Percentiles rank a stretch among this genome's conserved stretches.
Conservation (phyloP, 2,888 invertebrate species). For the Nemurella pictetii region DNA sequence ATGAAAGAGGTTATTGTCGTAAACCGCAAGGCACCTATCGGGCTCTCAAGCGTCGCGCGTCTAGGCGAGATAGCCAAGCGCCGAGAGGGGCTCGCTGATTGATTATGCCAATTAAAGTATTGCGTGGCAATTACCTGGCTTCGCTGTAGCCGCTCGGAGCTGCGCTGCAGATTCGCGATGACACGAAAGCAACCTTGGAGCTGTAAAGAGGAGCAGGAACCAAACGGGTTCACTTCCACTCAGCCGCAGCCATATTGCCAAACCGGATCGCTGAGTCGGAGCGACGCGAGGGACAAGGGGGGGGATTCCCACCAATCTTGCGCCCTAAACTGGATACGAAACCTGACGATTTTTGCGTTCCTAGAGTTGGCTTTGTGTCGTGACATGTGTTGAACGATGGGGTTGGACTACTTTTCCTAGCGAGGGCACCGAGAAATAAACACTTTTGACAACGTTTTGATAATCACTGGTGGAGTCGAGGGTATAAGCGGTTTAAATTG, state of each 20-base stretch:
- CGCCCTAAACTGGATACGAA: neutral
- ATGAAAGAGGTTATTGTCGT: neutral
- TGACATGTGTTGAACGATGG: neutral
- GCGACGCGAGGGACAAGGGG: neutral
- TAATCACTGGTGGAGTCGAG: too few relatives aligned
- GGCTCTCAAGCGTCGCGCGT: neutral
- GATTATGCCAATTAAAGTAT: neutral
- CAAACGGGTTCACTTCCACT: neutral
- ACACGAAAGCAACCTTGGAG: neutral
- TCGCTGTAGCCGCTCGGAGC: neutral
- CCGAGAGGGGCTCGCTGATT: neutral
- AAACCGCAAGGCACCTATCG: neutral
- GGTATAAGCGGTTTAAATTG: too few relatives aligned
- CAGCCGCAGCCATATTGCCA: neutral
- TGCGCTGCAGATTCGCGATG: neutral
- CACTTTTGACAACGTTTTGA: too few relatives aligned
- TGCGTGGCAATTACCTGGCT: neutral
- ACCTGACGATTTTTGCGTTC: neutral
- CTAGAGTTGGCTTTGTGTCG: neutral
- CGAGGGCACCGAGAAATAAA: too few relatives aligned
- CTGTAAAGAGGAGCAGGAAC: neutral
- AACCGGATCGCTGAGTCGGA: neutral
- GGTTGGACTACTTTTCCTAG: neutral
- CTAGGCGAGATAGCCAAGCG: neutral
- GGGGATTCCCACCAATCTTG: neutral